Conservation (phyloP, 2,113 vertebrate genomes). For the Motacilla tschutschensis region DNA sequence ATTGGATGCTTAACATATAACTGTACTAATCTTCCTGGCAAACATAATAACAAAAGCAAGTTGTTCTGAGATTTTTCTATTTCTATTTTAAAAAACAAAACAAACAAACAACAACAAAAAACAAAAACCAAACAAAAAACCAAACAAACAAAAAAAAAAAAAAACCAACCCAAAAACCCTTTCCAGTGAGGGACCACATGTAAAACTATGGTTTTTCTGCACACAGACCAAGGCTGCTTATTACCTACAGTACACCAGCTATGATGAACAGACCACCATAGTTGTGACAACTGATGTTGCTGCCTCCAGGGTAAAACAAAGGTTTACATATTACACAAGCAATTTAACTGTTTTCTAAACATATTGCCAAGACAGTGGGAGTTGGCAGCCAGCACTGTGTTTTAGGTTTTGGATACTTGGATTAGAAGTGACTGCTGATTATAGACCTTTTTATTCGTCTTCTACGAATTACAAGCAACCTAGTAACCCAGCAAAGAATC, state of each 20-base stretch:
- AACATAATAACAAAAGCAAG: conserved; percentile 69
- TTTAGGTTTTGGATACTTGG: conserved; percentile 85
- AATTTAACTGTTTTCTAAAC: conserved; percentile 98
- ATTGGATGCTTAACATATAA: conserved; percentile 57
- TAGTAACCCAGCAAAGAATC: conserved; percentile 89
- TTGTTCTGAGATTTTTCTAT: conserved; percentile 58
- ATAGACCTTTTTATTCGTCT: conserved; percentile 89
- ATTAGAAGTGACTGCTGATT: conserved; percentile 86
- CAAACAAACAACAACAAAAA: neutral
- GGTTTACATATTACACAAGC: conserved; percentile 98
- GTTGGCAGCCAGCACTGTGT: conserved; percentile 85
- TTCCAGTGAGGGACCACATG: conserved; percentile 37
- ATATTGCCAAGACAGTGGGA: conserved; percentile 97
- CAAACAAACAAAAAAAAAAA: neutral
- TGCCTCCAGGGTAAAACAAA: conserved; percentile 92
- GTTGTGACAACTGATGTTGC: conserved; percentile 90
- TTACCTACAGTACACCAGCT: conserved; percentile 78
- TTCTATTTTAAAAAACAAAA: conserved; percentile 24
- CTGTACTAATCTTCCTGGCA: conserved; percentile 60
- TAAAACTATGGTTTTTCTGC: conserved; percentile 74
- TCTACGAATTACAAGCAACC: conserved; percentile 90
- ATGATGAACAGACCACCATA: conserved; percentile 93
- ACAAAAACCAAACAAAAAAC: conserved; percentile 15
- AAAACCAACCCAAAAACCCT: conserved; percentile 11
- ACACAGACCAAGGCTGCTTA: conserved; percentile 82